Conservation (phyloP, 2,888 invertebrate species). For the Hybos culiciformis region DNA sequence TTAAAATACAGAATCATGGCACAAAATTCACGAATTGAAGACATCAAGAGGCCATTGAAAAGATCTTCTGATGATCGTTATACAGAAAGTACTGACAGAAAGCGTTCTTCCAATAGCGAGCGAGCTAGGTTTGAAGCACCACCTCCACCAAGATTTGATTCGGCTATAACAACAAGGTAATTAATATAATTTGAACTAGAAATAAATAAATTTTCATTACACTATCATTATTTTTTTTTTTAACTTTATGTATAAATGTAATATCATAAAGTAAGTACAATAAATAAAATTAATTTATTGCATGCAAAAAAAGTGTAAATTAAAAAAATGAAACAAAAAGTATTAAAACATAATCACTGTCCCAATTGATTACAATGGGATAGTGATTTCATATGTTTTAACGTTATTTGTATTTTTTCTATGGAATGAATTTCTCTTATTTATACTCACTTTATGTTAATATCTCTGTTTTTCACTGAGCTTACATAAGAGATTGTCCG, state of each 20-base stretch:
- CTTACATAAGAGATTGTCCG: too few relatives aligned
- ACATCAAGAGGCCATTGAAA: slow-evolving; percentile 29
- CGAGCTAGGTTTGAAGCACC: slow-evolving; percentile 33
- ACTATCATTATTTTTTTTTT: slow-evolving; percentile 12
- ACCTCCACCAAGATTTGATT: slow-evolving; percentile 35
- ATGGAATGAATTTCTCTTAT: too few relatives aligned
- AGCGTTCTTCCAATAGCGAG: slow-evolving; percentile 24
- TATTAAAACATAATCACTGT: too few relatives aligned
- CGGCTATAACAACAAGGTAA: slow-evolving; percentile 30
- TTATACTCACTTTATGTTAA: too few relatives aligned
- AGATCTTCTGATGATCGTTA: slow-evolving; percentile 31
- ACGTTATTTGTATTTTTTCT: too few relatives aligned
- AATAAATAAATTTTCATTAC: not conserved
- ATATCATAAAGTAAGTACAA: too few relatives aligned
- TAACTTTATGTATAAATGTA: not conserved
- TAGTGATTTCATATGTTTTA: too few relatives aligned
- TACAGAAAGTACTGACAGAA: slow-evolving; percentile 27
- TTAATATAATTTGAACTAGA: not conserved
- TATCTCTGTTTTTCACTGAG: too few relatives aligned
- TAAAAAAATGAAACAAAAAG: too few relatives aligned
- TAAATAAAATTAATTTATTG: too few relatives aligned
- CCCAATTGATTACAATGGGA: too few relatives aligned
- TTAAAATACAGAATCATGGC: slow-evolving; percentile 25
- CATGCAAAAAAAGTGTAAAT: too few relatives aligned
- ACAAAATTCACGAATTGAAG: slow-evolving; percentile 30